Percentiles rank a stretch among this genome's conserved stretches.
Conservation (phyloP, 2,888 invertebrate species). For the Villa cingulata region DNA sequence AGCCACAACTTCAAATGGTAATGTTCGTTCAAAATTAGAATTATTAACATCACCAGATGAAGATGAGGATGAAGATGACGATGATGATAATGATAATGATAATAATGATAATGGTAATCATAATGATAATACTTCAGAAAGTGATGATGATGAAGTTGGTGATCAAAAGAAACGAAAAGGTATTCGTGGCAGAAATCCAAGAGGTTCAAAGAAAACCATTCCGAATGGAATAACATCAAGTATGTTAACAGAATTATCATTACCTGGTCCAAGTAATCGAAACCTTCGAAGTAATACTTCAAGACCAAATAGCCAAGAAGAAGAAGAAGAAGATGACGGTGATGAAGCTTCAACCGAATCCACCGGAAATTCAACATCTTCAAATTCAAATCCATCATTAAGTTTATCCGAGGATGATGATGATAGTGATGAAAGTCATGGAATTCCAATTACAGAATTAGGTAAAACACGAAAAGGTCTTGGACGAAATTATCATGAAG, state of each 20-base stretch:
- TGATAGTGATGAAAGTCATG: slow-evolving; percentile 14
- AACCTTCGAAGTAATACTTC: slow-evolving; percentile 20
- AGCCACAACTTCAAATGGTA: slow-evolving; percentile 16
- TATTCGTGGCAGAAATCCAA: slow-evolving; percentile 13
- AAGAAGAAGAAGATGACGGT: slow-evolving; percentile 17
- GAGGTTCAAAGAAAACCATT: slow-evolving; percentile 17
- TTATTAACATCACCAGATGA: not conserved
- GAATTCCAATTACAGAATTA: slow-evolving; percentile 13
- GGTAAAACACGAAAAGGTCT: slow-evolving; percentile 15
- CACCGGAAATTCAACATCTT: not conserved
- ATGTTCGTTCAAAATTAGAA: not conserved
- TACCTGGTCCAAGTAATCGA: slow-evolving; percentile 18
- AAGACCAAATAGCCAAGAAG: slow-evolving; percentile 23
- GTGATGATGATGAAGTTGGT: slow-evolving; percentile 24
- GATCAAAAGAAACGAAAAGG: slow-evolving; percentile 5
- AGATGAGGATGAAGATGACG: slow-evolving; percentile 21
- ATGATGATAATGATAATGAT: slow-evolving; percentile 28
- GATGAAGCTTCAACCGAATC: slow-evolving; percentile 9
- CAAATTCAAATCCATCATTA: slow-evolving; percentile 1
- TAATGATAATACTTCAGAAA: slow-evolving; percentile 16
- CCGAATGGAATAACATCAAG: slow-evolving; percentile 28
- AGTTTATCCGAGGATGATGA: slow-evolving; percentile 2
- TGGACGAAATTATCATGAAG: slow-evolving; percentile 18
- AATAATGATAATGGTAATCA: slow-evolving; percentile 30
- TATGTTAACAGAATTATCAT: slow-evolving; percentile 18